Evolutionary conservation across 2,797 vertebrate genomes (phyloP).

Genomic region (Hipposideros larvatus): DNA sequence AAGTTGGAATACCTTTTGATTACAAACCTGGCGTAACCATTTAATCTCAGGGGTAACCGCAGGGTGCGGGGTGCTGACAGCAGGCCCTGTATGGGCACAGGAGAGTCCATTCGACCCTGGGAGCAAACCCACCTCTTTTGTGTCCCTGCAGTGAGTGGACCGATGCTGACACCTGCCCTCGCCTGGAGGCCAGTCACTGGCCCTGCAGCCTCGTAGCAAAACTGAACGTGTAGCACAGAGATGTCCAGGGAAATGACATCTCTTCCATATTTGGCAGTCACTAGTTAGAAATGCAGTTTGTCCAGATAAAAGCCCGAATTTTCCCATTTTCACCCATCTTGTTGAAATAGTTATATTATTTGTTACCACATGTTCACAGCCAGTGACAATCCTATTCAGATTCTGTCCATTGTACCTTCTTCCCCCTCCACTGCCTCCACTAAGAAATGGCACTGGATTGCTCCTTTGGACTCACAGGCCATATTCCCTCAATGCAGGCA

Average conservation of each 20-base stretch:
- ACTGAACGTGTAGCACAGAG: accelerated
- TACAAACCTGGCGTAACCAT: not conserved
- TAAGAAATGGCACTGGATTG: not conserved
- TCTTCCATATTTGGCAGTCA: not conserved
- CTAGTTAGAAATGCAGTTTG: not conserved
- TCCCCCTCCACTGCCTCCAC: not conserved
- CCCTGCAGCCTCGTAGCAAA: not conserved
- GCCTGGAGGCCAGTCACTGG: accelerated
- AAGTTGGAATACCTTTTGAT: not conserved
- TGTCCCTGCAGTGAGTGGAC: accelerated
- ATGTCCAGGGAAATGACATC: not conserved
- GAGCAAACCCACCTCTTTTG: not conserved
- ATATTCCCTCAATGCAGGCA: not conserved
- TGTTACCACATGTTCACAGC: not conserved
- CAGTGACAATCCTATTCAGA: accelerated
- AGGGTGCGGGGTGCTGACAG: not conserved
- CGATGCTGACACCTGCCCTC: not conserved
- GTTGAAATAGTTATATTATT: not conserved
- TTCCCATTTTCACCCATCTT: not conserved
- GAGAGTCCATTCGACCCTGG: accelerated
- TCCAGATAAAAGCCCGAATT: not conserved
- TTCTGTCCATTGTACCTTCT: not conserved
- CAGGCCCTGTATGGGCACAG: not conserved
- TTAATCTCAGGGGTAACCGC: not conserved
- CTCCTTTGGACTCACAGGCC: not conserved